A percentile compares a stretch with the other conserved stretches of the same genome.
Evolutionary conservation across 2,113 vertebrate species (phyloP).

Genomic region (Daubentonia madagascariensis): DNA sequence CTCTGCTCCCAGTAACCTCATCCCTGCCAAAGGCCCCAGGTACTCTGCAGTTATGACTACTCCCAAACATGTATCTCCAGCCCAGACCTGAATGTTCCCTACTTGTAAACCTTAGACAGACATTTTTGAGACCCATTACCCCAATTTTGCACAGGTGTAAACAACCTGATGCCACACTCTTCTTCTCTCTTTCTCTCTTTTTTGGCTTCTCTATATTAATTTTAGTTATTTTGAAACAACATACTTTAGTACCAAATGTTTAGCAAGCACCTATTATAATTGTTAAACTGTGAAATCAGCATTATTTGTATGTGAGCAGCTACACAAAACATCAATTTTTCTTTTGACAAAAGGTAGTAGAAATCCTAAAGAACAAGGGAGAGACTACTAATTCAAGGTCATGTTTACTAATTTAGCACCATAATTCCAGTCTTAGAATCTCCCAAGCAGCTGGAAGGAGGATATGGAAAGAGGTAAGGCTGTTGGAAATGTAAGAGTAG

Average conservation of each 20-base stretch:
- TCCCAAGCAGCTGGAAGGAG: neutral
- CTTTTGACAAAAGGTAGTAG: neutral
- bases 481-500: neutral
- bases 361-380: neutral
- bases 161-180: neutral
- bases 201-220: neutral
- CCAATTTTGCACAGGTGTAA: neutral
- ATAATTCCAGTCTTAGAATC: neutral
- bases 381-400: neutral
- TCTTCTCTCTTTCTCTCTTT: neutral
- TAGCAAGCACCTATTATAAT: neutral
- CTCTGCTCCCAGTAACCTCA: neutral
- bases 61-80: neutral
- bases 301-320: neutral
- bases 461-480: neutral
- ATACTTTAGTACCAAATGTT: neutral
- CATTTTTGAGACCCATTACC: neutral
- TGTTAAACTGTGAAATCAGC: neutral
- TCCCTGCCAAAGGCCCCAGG: neutral
- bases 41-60: neutral
- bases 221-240: neutral
- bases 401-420: neutral
- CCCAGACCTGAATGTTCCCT: neutral
- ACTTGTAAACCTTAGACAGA: neutral
- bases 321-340: neutral